Evolutionary conservation across 2,797 vertebrate species (phyloP).

Genomic region (Periophthalmus magnuspinnatus): DNA sequence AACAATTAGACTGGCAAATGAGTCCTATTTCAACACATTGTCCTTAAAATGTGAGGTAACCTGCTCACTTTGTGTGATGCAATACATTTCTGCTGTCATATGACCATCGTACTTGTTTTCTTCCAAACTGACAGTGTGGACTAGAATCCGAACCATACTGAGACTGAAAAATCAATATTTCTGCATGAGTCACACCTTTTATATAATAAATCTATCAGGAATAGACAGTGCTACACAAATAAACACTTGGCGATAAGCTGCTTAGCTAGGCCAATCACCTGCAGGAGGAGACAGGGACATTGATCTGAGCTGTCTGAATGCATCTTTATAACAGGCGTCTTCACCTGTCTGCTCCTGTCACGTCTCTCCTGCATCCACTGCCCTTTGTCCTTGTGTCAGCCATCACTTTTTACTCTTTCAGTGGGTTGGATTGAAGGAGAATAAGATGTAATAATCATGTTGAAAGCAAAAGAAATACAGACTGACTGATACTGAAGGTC

Average conservation of each 20-base stretch:
- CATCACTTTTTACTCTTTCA: constrained; percentile 25
- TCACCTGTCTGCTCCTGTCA: constrained; percentile 39
- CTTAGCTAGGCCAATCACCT: constrained; percentile 40
- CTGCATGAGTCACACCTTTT: constrained; percentile 15
- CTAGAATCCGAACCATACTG: neutral
- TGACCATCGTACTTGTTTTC: neutral
- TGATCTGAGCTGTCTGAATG: constrained; percentile 27
- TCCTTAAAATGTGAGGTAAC: neutral
- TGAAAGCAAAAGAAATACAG: neutral
- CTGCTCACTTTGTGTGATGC: neutral
- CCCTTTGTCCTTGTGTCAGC: constrained; percentile 12
- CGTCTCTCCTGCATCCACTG: constrained; percentile 12
- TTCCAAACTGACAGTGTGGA: neutral
- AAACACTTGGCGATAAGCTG: constrained; percentile 13
- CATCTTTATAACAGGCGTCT: constrained; percentile 40
- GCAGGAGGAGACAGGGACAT: constrained; percentile 26
- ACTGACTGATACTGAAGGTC: too few relatives aligned
- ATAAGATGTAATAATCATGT: too few relatives aligned
- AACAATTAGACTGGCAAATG: neutral
- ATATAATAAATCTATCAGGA: constrained; percentile 20
- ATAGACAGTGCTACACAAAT: constrained; percentile 9
- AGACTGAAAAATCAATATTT: constrained; percentile 8
- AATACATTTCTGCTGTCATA: neutral
- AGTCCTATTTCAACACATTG: neutral
- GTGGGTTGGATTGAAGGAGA: neutral